A percentile compares a stretch with the other conserved stretches of the same genome.
Evolutionary conservation across 1,140 invertebrate genomes (phyloP).

Genomic region (Uloborus diversus): DNA sequence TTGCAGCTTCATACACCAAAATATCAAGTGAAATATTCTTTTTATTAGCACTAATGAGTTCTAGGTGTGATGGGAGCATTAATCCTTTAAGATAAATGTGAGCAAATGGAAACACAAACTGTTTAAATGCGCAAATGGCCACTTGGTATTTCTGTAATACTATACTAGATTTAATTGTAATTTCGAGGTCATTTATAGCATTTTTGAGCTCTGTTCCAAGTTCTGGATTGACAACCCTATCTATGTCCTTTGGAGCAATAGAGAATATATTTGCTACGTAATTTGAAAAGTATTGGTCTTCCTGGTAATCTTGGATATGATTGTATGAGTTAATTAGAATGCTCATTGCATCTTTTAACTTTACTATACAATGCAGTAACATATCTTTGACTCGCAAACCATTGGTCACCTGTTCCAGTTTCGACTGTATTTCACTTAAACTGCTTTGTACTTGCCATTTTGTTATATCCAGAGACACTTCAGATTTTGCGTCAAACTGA

Average conservation of each 20-base stretch:
- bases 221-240: background rate
- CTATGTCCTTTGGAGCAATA: background rate
- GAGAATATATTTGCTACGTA: background rate
- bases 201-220: background rate
- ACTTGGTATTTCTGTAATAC: background rate
- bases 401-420: slow-evolving; percentile 5
- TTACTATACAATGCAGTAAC: background rate
- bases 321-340: background rate
- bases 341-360: background rate
- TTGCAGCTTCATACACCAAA: background rate
- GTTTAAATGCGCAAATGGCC: background rate
- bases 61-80: background rate
- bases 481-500: background rate
- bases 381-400: background rate
- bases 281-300: background rate
- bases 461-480: background rate
- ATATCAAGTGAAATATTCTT: no score
- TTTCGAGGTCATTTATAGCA: background rate
- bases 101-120: slow-evolving; percentile 18
- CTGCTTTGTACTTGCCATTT: slow-evolving; percentile 10
- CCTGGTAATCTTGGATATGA: slow-evolving; percentile 3
- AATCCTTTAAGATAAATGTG: background rate
- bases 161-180: background rate
- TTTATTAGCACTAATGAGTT: background rate
- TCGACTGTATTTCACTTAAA: background rate